These are phyloP conservation scores for Pterocles orientalis DNA, from an alignment of 2,113 vertebrate species.

Conservation along the genomic window DNA sequence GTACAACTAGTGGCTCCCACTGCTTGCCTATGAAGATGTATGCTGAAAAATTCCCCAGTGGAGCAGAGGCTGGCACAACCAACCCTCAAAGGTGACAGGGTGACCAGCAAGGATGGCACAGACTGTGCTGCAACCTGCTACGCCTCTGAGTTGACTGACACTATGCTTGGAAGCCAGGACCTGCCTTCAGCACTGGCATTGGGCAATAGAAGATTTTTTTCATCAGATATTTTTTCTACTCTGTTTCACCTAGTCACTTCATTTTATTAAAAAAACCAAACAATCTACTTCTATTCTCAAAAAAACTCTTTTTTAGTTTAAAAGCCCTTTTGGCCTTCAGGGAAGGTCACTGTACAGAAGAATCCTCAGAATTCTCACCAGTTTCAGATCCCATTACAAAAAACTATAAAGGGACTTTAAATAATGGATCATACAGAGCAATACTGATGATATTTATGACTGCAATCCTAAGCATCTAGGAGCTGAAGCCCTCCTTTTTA, in stretches of 20 bases:
- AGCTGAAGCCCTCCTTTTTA: background rate
- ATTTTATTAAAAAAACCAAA: background rate
- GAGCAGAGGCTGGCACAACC: background rate
- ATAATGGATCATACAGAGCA: background rate
- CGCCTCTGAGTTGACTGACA: background rate
- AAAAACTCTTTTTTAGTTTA: background rate
- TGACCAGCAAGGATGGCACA: background rate
- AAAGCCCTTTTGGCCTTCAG: background rate
- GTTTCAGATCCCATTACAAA: background rate
- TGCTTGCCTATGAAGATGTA: background rate
- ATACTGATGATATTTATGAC: background rate
- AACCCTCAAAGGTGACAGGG: background rate
- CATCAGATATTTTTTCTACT: background rate
- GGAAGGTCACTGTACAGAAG: background rate
- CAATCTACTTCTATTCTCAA: background rate
- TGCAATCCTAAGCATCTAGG: background rate
- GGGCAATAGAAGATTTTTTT: background rate
- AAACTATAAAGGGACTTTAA: background rate
- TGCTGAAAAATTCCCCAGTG: background rate
- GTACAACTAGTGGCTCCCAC: background rate
- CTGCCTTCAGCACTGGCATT: background rate
- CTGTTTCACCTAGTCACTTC: background rate
- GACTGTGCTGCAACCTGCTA: background rate
- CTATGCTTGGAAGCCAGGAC: background rate
- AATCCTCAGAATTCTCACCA: background rate